Conservation (phyloP, 2,797 vertebrate genomes). For the Lepilemur ruficaudatus region DNA sequence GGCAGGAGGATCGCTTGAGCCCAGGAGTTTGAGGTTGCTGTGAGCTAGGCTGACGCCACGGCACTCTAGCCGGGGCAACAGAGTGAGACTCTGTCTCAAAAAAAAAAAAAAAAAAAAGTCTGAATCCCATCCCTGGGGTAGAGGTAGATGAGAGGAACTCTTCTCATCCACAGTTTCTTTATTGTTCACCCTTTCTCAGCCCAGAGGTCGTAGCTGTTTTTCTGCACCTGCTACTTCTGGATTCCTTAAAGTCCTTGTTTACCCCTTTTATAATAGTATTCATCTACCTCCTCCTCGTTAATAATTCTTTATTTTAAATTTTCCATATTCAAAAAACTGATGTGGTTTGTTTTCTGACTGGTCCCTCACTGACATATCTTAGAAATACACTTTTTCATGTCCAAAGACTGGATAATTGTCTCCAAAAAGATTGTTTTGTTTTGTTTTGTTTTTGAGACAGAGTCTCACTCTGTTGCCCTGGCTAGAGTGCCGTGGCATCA, state of each 20-base stretch:
- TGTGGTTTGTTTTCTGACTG: background rate
- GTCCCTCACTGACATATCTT: background rate
- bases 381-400: conserved; percentile 7
- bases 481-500: too few relatives aligned
- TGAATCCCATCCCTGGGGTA: too few relatives aligned
- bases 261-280: background rate
- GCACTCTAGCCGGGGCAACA: too few relatives aligned
- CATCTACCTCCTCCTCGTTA: background rate
- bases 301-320: background rate
- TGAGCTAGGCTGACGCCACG: too few relatives aligned
- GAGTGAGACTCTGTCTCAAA: too few relatives aligned
- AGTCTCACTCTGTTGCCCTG: too few relatives aligned
- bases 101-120: too few relatives aligned
- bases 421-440: conserved; percentile 20
- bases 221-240: background rate
- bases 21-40: too few relatives aligned
- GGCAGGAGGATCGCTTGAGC: too few relatives aligned
- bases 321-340: background rate
- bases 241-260: background rate
- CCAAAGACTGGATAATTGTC: background rate
- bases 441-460: too few relatives aligned
- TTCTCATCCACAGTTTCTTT: background rate
- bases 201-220: background rate
- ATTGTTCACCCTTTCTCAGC: background rate
- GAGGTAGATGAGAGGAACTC: background rate